Evolutionary conservation across 2,888 invertebrate species (phyloP), one percentile per base, ranked within the genome.

Genomic region (Operophtera brumata): DNA sequence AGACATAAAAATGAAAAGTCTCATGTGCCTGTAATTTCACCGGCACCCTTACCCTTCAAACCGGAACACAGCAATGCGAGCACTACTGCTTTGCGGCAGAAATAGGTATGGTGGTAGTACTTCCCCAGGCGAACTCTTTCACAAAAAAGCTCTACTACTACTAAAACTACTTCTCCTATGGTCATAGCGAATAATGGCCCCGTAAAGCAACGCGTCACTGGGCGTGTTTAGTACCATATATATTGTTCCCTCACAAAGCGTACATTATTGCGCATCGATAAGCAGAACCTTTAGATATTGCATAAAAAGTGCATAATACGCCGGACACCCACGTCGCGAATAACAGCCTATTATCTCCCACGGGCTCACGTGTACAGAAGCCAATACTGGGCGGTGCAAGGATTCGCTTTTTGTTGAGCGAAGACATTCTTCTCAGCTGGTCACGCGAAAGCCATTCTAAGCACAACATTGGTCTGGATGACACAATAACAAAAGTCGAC

Each of bases 311-410:
- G 71, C 75, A 85, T 78, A 85, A 84, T 80, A 77, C 75, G 71
- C 65, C 69, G 88, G 80, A 89, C 89, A 89, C 89, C 89, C 89
- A 90, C 89, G 89, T 82, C 55, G 89, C 78, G 9, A 51, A 81
- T 79, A 80, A 77, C 64, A 73, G 62, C 80, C 80, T 20, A 82
- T 85, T 84, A 85, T 82, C 74, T 88, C 87, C 80, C 88, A 88
- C 86, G 87, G 85, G 84, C 79, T 88, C 86, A 69, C 75, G 77
- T 87, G 70, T 64, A 77, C 84, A 78, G 85, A 83, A 84, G 84
- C 84, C 81, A 77, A 71, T 68, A 68, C 70, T 75, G 81, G 87
- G 83, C 84, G 82, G 75, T 75, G 70, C 75, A 58, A 68, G 68
- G 80, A 84, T 83, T 85, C 75, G 75, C 67, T 81, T 84, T 80